Evolutionary conservation across 2,113 vertebrate species (phyloP), one percentile per base, ranked within the genome.

Genomic region (Martes martes): DNA sequence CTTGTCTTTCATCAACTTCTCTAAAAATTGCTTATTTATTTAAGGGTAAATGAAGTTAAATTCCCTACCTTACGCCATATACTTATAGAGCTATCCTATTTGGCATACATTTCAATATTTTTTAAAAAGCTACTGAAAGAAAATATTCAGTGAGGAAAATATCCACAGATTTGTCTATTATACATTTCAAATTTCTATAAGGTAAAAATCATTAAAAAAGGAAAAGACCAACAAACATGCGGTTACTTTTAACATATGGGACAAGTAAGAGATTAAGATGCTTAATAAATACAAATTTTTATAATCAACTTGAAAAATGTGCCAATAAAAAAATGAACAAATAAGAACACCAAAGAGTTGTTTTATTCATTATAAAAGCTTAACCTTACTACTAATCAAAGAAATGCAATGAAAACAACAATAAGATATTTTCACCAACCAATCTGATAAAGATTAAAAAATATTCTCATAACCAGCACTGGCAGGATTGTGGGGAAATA

Each of bases 11-110:
- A 67, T 78, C 57, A 91, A 36, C 21, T 90, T 73, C 31, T 67
- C 10, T 87, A 87, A 92, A 63, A 74, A 69, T 90, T 83, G 21
- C 24, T 57, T 84, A 24, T 47, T 94, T 89, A 8, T 88, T 79
- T 71, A 93, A 63, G 19, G 39, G 23, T 78, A 94, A 93, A 84
- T 71, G n/a, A 94, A 86, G 65, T 80, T 78, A 82, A 92, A 89
- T 47, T 79, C 15, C 11, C 45, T 24, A 63, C 10, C 18, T 83
- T 19, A 42, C 2, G 86, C 19, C 4, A 28, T 31, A 83, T 55
- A 47, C 42, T 78, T 31, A 79, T 31, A 88, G 6, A 65, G 24
- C 23, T 89, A 39, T 33, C 19, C 61, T 52, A 92, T 45, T 82
- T 94, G 28, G 31, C 59, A 89, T 69, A 33, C 0, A 59, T 92